phyloP scores from a whole-genome alignment of 2,888 invertebrate genomes.

The Thalpophila matura region DNA sequence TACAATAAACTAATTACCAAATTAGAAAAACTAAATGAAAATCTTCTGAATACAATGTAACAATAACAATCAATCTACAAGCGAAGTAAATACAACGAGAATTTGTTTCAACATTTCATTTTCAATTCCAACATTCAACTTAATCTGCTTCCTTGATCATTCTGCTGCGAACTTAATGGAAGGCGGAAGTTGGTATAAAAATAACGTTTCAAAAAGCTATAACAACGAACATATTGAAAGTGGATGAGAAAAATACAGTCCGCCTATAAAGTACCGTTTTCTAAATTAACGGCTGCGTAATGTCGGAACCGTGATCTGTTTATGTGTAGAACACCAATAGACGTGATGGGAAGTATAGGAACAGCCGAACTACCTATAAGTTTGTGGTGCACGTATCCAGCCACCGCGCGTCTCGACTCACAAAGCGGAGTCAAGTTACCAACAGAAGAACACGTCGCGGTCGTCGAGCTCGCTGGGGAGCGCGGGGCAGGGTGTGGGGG shows the following conservation, averaged over 20 bases:
- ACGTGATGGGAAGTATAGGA: slow-evolving; percentile 47
- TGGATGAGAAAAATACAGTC: slow-evolving; percentile 31
- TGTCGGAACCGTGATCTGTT: slow-evolving; percentile 62
- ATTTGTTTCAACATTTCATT: not conserved
- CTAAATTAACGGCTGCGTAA: slow-evolving; percentile 49
- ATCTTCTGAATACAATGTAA: not conserved
- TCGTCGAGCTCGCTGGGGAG: slow-evolving; percentile 62
- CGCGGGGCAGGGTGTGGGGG: slow-evolving; percentile 54
- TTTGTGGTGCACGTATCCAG: slow-evolving; percentile 71
- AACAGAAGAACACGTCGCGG: slow-evolving; percentile 75
- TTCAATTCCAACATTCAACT: slow-evolving; percentile 5
- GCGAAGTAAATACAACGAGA: not conserved
- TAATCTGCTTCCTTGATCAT: slow-evolving; percentile 4
- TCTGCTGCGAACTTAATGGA: slow-evolving; percentile 10
- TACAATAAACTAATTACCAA: not conserved
- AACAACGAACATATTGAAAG: slow-evolving; percentile 36
- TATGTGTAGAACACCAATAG: slow-evolving; percentile 66
- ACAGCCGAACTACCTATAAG: slow-evolving; percentile 57
- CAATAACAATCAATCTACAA: too few species aligned
- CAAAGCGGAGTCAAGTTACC: slow-evolving; percentile 77
- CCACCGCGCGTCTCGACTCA: slow-evolving; percentile 64
- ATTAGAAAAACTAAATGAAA: not conserved
- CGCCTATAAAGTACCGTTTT: slow-evolving; percentile 42
- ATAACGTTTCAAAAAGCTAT: slow-evolving; percentile 28
- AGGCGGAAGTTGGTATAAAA: slow-evolving; percentile 15